phyloP scores from a whole-genome alignment of 2,797 vertebrate genomes.

The Pteropus rufus region DNA sequence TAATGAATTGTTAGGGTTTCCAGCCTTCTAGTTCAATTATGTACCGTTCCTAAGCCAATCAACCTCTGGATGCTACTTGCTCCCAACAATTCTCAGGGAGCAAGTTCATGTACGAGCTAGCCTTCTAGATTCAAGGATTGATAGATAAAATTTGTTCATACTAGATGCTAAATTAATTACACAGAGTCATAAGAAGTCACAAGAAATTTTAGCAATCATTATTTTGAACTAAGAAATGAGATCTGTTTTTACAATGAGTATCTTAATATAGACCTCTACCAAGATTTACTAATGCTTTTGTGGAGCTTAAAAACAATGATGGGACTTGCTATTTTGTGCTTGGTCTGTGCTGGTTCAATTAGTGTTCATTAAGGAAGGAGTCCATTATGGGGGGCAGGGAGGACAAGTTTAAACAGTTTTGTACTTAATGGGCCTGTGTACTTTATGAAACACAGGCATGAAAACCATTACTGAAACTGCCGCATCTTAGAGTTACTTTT shows the following conservation, averaged over 20 bases:
- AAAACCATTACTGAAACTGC: not conserved
- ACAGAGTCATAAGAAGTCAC: not conserved
- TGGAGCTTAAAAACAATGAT: not conserved
- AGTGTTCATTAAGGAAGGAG: not conserved
- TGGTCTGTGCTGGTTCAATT: not conserved
- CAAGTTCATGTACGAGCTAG: not conserved
- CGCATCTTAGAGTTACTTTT: not conserved
- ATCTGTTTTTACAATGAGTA: not conserved
- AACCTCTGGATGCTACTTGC: not conserved
- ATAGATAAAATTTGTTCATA: not conserved
- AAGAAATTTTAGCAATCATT: not conserved
- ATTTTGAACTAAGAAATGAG: slow-evolving; percentile 1
- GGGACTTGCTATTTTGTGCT: not conserved
- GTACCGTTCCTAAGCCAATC: not conserved
- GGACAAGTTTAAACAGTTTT: not conserved
- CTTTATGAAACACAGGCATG: not conserved
- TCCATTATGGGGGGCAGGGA: not conserved
- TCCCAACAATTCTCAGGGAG: not conserved
- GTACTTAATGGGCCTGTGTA: not conserved
- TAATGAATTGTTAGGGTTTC: not conserved
- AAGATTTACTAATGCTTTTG: not conserved
- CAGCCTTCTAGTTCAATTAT: not conserved
- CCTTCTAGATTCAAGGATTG: not conserved
- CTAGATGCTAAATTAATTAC: not conserved
- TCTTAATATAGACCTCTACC: not conserved